Percentiles rank a stretch among this genome's conserved stretches.
These are phyloP conservation scores for Sebastes dallii DNA, from an alignment of 2,797 vertebrate species.

Conservation along the genomic window DNA sequence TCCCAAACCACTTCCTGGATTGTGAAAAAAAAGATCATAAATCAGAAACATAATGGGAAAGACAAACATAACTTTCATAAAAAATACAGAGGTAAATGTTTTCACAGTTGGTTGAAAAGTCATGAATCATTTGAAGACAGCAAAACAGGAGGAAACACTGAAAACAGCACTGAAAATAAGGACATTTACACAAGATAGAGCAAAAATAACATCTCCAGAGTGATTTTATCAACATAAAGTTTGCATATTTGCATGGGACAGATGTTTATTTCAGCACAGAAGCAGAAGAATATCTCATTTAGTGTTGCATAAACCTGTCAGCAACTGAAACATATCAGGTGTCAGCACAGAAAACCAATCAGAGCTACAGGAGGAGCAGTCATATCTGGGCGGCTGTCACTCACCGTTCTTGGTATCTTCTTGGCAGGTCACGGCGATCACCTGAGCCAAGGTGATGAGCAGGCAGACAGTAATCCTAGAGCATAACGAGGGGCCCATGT, in stretches of 20 bases:
- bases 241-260: neutral
- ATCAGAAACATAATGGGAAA: neutral
- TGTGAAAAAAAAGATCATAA: neutral
- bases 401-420: slow-evolving; percentile 76
- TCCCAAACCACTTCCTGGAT: slow-evolving; percentile 8
- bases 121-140: slow-evolving; percentile 8
- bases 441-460: slow-evolving; percentile 72
- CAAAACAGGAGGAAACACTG: neutral
- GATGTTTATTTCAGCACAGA: neutral
- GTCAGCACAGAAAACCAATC: neutral
- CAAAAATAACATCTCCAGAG: neutral
- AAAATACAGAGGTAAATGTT: neutral
- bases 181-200: neutral
- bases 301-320: neutral
- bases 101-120: neutral
- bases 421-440: slow-evolving; percentile 75
- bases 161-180: neutral
- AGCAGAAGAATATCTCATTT: neutral
- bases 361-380: neutral
- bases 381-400: slow-evolving; percentile 23
- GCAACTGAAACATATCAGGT: neutral
- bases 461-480: slow-evolving; percentile 76
- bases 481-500: slow-evolving; percentile 66
- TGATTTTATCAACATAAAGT: neutral
- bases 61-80: slow-evolving; percentile 9